A percentile compares a stretch with the other conserved stretches of the same genome.
phyloP scores from a whole-genome alignment of 2,888 invertebrate species.

The Apotomis capreana region DNA sequence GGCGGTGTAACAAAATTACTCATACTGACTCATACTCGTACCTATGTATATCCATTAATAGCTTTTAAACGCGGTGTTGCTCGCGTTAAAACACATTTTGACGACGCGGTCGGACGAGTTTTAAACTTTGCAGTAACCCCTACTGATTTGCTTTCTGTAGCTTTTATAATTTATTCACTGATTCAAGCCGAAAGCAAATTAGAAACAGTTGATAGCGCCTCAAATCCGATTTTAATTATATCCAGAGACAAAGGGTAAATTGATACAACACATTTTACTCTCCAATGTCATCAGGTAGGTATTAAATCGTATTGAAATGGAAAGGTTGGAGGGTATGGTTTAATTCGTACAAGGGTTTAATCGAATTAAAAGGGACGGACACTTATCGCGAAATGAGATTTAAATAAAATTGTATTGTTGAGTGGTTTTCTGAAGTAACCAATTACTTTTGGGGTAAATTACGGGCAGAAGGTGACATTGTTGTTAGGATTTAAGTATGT shows the following conservation, averaged over 20 bases:
- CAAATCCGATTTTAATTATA: constrained; percentile 15
- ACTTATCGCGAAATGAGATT: constrained; percentile 20
- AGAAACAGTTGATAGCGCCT: constrained; percentile 1
- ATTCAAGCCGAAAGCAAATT: constrained; percentile 9
- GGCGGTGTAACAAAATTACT: too few species aligned
- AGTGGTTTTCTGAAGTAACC: not conserved
- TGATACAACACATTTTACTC: constrained; percentile 16
- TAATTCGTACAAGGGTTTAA: constrained; percentile 25
- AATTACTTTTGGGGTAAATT: not conserved
- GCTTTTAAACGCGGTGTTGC: too few species aligned
- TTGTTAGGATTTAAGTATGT: too few species aligned
- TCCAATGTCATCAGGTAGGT: constrained; percentile 24
- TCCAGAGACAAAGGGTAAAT: constrained; percentile 8
- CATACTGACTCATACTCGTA: too few species aligned
- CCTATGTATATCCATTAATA: too few species aligned
- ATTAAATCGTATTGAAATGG: constrained; percentile 21
- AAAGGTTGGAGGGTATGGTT: constrained; percentile 12
- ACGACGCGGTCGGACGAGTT: too few species aligned
- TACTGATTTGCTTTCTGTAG: too few species aligned
- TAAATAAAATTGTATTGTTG: constrained; percentile 8
- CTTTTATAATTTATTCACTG: not conserved
- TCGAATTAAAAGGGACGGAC: constrained; percentile 20
- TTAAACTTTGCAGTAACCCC: too few species aligned
- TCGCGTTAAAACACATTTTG: too few species aligned
- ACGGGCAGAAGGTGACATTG: not conserved